These are phyloP conservation scores for Myocastor coypus DNA, from an alignment of 2,113 vertebrate genomes.

Conservation along the genomic window DNA sequence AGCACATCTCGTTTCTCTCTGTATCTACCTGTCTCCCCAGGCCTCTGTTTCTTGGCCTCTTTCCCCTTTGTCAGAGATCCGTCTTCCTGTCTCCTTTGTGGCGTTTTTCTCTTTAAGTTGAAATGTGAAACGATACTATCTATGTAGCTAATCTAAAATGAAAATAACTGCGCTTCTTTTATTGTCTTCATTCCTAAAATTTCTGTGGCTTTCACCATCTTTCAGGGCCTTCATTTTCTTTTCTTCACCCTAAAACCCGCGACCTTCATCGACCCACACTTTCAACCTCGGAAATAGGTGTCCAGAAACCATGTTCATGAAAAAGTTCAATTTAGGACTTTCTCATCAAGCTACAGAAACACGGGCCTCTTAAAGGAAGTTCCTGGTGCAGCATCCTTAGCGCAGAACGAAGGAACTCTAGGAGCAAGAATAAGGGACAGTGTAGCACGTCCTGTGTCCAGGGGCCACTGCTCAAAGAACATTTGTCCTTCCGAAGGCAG, in stretches of 20 bases:
- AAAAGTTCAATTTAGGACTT: neutral
- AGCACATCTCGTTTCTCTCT: neutral
- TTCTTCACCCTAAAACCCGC: neutral
- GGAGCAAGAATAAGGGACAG: neutral
- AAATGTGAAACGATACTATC: slow-evolving; percentile 30
- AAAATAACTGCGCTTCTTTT: slow-evolving; percentile 4
- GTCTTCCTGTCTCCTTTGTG: neutral
- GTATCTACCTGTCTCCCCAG: neutral
- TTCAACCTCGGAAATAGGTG: neutral
- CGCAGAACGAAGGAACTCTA: neutral
- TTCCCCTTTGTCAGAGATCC: neutral
- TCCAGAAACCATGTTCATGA: slow-evolving; percentile 13
- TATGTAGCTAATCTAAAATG: neutral
- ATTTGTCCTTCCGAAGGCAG: neutral
- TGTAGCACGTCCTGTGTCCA: neutral
- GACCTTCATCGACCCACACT: neutral
- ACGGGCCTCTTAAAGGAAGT: neutral
- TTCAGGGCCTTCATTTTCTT: neutral
- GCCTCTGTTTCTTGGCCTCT: neutral
- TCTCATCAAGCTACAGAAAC: neutral
- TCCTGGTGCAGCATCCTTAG: neutral
- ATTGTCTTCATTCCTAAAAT: neutral
- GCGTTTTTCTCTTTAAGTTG: neutral
- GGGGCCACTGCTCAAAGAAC: neutral
- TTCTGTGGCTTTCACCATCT: neutral